phyloP scores from a whole-genome alignment of 2,888 invertebrate species.

The Cenopis cana region DNA sequence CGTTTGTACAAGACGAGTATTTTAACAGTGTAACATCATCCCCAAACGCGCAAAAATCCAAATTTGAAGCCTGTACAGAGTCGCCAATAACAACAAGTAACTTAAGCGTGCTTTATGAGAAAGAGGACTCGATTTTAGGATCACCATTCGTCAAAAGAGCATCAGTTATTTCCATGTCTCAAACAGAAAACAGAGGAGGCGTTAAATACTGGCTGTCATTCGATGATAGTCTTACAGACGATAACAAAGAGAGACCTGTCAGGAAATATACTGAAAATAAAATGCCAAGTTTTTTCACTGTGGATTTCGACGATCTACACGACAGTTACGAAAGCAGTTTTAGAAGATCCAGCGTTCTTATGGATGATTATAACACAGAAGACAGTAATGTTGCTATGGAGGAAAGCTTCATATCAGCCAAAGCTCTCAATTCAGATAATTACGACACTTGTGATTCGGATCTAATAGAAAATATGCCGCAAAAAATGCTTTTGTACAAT shows the following conservation, averaged over 20 bases:
- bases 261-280: constrained; percentile 57
- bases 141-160: constrained; percentile 71
- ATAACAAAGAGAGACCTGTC: constrained; percentile 32
- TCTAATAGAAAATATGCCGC: constrained; percentile 44
- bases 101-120: constrained; percentile 58
- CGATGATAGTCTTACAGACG: constrained; percentile 61
- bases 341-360: constrained; percentile 46
- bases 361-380: constrained; percentile 49
- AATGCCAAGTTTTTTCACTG: constrained; percentile 67
- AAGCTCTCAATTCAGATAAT: constrained; percentile 50
- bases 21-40: constrained; percentile 60
- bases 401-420: constrained; percentile 52
- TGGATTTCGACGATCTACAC: constrained; percentile 51
- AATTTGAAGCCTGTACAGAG: constrained; percentile 64
- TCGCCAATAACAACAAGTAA: constrained; percentile 60
- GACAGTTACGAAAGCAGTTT: constrained; percentile 33
- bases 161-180: constrained; percentile 74
- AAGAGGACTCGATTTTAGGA: constrained; percentile 59
- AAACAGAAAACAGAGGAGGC: constrained; percentile 70
- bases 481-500: constrained; percentile 61
- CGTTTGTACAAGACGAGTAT: constrained; percentile 63
- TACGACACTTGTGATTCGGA: constrained; percentile 57
- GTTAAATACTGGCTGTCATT: constrained; percentile 80
- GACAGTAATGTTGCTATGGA: constrained; percentile 38
- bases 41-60: constrained; percentile 54